phyloP scores from a whole-genome alignment of 2,113 vertebrate species.

The Solenodon paradoxus region DNA sequence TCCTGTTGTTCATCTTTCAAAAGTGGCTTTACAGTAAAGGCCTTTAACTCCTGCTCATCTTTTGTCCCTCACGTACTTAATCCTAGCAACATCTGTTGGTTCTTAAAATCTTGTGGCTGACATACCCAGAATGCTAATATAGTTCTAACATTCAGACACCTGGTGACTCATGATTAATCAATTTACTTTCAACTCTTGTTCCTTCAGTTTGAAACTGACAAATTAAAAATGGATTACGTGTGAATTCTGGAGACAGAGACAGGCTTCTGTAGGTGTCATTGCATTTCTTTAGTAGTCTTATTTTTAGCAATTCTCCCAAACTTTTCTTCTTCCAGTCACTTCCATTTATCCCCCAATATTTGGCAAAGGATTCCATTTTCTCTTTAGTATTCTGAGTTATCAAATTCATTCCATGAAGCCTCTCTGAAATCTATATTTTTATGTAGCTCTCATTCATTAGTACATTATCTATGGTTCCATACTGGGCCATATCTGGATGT shows the following conservation, averaged over 20 bases:
- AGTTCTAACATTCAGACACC: constrained; percentile 40
- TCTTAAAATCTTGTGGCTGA: constrained; percentile 32
- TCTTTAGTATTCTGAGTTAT: not conserved
- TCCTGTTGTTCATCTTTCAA: not conserved
- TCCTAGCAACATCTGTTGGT: constrained; percentile 36
- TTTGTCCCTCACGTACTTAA: not conserved
- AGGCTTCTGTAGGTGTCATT: not conserved
- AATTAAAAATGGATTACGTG: constrained; percentile 15
- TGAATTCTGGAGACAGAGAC: not conserved
- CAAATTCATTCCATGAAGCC: not conserved
- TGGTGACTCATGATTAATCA: constrained; percentile 47
- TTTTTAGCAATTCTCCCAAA: not conserved
- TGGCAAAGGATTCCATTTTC: not conserved
- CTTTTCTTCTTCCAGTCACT: not conserved
- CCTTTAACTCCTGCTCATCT: not conserved
- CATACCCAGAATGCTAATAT: constrained; percentile 42
- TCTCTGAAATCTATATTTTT: not conserved
- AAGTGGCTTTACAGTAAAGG: not conserved
- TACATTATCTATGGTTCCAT: not conserved
- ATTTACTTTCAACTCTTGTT: constrained; percentile 57
- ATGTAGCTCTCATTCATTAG: not conserved
- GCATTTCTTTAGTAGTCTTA: not conserved
- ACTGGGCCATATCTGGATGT: not conserved
- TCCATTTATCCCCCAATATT: not conserved
- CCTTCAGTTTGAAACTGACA: constrained; percentile 35